phyloP scores from a whole-genome alignment of 2,888 invertebrate species.

The Endotricha flammealis region DNA sequence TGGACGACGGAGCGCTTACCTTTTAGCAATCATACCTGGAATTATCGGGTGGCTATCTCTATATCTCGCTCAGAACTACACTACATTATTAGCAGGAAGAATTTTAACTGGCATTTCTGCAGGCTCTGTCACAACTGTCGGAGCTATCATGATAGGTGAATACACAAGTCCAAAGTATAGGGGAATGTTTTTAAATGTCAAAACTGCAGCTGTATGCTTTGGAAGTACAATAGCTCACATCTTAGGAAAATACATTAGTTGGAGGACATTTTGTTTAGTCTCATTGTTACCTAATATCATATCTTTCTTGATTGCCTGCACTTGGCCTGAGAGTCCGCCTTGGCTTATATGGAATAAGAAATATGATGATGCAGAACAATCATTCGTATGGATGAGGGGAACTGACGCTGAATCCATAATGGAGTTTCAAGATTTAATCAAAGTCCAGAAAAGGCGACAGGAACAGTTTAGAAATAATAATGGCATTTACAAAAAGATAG shows the following conservation, averaged over 20 bases:
- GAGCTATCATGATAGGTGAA: conserved; percentile 44
- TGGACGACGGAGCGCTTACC: conserved; percentile 37
- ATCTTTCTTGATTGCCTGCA: conserved; percentile 38
- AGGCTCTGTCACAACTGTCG: conserved; percentile 51
- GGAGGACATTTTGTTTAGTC: conserved; percentile 33
- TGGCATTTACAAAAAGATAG: conserved; percentile 4
- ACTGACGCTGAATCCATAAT: conserved; percentile 22
- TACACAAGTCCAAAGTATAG: conserved; percentile 39
- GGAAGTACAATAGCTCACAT: conserved; percentile 33
- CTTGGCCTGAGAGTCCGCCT: conserved; percentile 79
- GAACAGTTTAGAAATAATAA: conserved; percentile 3
- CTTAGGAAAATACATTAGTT: conserved; percentile 29
- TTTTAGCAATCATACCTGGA: conserved; percentile 35
- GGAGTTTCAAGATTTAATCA: conserved; percentile 33
- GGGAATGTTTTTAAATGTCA: conserved; percentile 40
- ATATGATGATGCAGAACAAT: conserved; percentile 57
- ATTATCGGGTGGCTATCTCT: conserved; percentile 38
- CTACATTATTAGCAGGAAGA: conserved; percentile 28
- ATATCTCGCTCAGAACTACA: conserved; percentile 24
- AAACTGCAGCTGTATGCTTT: conserved; percentile 29
- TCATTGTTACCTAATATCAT: conserved; percentile 24
- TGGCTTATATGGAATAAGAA: conserved; percentile 71
- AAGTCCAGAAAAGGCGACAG: conserved; percentile 32
- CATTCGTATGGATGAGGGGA: conserved; percentile 74
- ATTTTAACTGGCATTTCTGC: conserved; percentile 49